Conservation (phyloP, 2,888 invertebrate genomes). For the Eupithecia tripunctaria region DNA sequence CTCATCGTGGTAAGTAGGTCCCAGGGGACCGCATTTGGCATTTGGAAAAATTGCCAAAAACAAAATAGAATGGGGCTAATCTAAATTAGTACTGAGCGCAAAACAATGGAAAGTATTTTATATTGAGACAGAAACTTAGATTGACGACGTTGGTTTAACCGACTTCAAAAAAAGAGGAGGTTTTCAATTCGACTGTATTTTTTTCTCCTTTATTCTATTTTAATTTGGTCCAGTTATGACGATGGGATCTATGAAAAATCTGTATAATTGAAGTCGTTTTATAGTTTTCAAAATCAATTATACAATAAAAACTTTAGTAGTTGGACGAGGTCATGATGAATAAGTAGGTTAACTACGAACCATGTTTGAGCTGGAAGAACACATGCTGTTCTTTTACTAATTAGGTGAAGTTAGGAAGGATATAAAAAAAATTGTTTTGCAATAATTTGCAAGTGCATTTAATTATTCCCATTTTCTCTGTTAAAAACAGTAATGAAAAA, state of each 20-base stretch:
- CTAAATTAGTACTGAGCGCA: conserved; percentile 73
- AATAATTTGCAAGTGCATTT: not conserved
- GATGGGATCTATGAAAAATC: no score
- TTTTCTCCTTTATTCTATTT: no score
- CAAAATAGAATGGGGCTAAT: conserved; percentile 71
- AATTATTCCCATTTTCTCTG: not conserved
- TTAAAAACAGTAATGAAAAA: not conserved
- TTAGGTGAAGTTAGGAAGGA: no score
- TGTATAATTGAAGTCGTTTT: no score
- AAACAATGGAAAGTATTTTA: conserved; percentile 20
- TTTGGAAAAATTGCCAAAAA: conserved; percentile 70
- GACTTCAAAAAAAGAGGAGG: no score
- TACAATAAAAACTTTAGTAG: not conserved
- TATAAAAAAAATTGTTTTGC: not conserved
- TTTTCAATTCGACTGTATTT: no score
- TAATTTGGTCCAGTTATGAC: no score
- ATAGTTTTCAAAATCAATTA: no score
- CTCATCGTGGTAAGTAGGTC: conserved; percentile 58
- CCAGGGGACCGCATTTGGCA: conserved; percentile 68
- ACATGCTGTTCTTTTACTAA: no score
- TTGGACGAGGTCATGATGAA: not conserved
- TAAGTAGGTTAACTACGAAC: no score
- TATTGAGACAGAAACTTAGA: not conserved
- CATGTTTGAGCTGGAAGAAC: not conserved
- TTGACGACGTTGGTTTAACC: not conserved